Evolutionary conservation across 2,113 vertebrate genomes (phyloP).

Genomic region (Machaerirhynchus nigripectus): DNA sequence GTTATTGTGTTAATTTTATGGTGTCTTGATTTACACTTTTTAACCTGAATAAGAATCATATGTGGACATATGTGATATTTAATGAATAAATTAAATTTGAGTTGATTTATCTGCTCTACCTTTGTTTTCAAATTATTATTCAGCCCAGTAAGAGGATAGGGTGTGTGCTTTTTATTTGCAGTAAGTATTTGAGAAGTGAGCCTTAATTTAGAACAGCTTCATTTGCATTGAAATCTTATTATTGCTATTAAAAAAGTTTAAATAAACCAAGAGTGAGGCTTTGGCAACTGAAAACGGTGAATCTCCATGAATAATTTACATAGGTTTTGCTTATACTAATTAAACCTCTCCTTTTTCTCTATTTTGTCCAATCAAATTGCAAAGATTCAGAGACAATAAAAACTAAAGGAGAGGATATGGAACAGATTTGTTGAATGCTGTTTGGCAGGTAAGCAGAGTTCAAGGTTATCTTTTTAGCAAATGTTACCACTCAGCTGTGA

Average conservation of each 20-base stretch:
- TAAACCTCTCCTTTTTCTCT: neutral
- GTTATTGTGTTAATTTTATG: neutral
- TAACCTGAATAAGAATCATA: neutral
- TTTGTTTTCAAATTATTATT: conserved; percentile 40
- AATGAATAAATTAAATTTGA: conserved; percentile 51
- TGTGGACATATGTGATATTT: neutral
- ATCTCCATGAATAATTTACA: neutral
- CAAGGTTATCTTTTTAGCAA: conserved; percentile 20
- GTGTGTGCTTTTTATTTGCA: conserved; percentile 6
- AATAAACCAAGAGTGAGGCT: neutral
- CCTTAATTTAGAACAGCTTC: neutral
- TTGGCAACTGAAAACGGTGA: conserved; percentile 2
- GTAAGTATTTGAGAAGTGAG: neutral
- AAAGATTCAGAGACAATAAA: conserved; percentile 6
- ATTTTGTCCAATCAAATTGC: neutral
- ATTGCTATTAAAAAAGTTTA: neutral
- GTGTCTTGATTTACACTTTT: neutral
- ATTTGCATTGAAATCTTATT: conserved; percentile 36
- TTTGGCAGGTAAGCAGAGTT: neutral
- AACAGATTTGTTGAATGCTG: neutral
- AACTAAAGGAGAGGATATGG: neutral
- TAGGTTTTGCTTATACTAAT: neutral
- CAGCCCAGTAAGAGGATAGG: conserved; percentile 7
- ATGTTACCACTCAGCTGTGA: neutral
- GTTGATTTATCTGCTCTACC: conserved; percentile 35